These are phyloP conservation scores for Tetraodon nigroviridis DNA, from an alignment of 2,113 vertebrate genomes.

Conservation along the genomic window DNA sequence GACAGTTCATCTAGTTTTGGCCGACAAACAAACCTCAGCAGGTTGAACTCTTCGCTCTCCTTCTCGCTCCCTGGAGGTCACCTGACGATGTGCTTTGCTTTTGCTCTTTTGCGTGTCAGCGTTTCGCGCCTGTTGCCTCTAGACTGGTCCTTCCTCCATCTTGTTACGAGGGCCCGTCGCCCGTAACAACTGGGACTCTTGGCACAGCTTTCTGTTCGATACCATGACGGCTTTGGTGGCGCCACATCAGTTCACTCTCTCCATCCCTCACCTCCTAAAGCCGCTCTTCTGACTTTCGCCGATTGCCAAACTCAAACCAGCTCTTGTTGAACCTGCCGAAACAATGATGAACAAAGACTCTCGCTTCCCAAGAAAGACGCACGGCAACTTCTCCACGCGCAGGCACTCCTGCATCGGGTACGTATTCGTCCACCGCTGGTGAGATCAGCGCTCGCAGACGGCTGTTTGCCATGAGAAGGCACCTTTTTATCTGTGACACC, in stretches of 20 bases:
- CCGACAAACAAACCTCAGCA: constrained; percentile 16
- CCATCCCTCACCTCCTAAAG: constrained; percentile 5
- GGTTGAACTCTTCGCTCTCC: constrained; percentile 9
- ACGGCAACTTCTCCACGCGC: constrained; percentile 71
- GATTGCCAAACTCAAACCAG: constrained; percentile 10
- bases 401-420: constrained; percentile 81
- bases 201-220: constrained; percentile 1
- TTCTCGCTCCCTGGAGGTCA: neutral
- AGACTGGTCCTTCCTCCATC: constrained; percentile 15
- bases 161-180: constrained; percentile 1
- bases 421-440: constrained; percentile 31
- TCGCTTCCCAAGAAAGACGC: constrained; percentile 68
- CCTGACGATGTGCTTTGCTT: constrained; percentile 18
- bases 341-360: constrained; percentile 75
- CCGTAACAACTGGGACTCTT: constrained; percentile 2
- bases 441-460: neutral
- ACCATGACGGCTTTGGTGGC: constrained; percentile 1
- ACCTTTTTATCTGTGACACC: neutral
- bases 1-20: neutral
- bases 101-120: constrained; percentile 39
- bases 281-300: constrained; percentile 27
- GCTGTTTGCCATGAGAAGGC: neutral
- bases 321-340: constrained; percentile 2
- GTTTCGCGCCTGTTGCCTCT: constrained; percentile 26
- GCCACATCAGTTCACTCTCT: constrained; percentile 25